Percentiles rank a stretch among this genome's conserved stretches.
phyloP scores from a whole-genome alignment of 2,888 invertebrate species.

The Dysmachus trigonus region DNA sequence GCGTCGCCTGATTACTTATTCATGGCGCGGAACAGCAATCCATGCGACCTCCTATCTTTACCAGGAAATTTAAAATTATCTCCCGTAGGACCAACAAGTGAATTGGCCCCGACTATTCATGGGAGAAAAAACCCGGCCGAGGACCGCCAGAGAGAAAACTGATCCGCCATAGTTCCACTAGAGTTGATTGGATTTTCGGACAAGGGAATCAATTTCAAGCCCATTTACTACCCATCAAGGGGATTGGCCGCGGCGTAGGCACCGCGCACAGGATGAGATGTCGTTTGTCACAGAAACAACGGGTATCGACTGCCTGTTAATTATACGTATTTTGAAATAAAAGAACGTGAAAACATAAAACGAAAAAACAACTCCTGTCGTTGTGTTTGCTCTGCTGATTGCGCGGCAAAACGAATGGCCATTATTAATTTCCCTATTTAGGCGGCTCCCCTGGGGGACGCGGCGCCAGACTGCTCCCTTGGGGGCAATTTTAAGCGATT shows the following conservation, averaged over 20 bases:
- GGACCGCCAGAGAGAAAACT: background rate
- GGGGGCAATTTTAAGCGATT: background rate
- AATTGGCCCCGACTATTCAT: background rate
- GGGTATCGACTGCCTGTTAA: conserved; percentile 12
- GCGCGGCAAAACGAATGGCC: background rate
- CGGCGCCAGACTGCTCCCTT: background rate
- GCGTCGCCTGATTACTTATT: background rate
- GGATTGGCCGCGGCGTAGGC: background rate
- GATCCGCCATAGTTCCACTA: background rate
- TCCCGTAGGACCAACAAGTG: conserved; percentile 3
- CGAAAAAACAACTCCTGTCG: background rate
- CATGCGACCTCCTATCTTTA: background rate
- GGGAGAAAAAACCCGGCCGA: background rate
- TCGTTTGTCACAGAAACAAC: conserved; percentile 9
- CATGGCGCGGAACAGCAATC: background rate
- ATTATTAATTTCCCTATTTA: conserved; percentile 8
- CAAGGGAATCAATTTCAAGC: conserved; percentile 32
- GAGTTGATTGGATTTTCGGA: conserved; percentile 31
- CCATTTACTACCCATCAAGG: conserved; percentile 23
- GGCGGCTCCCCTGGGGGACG: background rate
- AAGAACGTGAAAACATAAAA: background rate
- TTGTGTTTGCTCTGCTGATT: conserved; percentile 8
- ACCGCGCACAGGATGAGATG: background rate
- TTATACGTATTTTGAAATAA: conserved; percentile 1
- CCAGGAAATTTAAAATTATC: conserved; percentile 15